These are phyloP conservation scores for Leptopterna dolabrata DNA, from an alignment of 2,888 invertebrate genomes.

Conservation along the genomic window DNA sequence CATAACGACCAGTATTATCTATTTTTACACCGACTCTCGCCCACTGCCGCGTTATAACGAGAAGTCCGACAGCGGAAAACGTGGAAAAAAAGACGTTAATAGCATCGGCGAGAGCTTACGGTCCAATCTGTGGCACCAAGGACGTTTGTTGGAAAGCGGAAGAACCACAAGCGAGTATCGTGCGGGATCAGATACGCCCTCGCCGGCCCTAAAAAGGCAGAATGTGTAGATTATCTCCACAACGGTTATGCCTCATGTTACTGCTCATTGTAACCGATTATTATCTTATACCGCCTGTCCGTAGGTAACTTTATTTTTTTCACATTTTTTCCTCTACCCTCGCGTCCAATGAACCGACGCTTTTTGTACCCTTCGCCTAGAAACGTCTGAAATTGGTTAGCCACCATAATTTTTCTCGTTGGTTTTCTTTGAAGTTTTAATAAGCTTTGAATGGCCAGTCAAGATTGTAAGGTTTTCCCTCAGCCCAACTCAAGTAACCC, in stretches of 20 bases:
- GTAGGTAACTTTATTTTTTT: neutral
- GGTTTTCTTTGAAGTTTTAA: neutral
- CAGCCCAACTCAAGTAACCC: no score
- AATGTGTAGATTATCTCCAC: neutral
- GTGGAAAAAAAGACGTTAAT: neutral
- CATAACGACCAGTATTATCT: no score
- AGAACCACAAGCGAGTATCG: neutral
- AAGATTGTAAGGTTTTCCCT: no score
- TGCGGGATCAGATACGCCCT: neutral
- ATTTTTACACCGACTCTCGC: no score
- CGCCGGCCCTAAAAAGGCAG: neutral
- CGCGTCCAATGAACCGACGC: neutral
- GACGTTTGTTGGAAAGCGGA: neutral
- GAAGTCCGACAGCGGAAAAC: neutral
- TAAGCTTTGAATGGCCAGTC: neutral
- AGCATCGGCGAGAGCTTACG: neutral
- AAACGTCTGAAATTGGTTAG: neutral
- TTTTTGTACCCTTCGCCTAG: neutral
- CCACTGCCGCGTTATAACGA: neutral
- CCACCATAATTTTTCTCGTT: neutral
- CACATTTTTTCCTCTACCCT: neutral
- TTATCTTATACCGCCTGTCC: neutral
- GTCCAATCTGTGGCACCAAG: neutral
- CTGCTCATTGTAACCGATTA: neutral
- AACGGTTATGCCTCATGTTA: neutral